Evolutionary conservation across 2,797 vertebrate species (phyloP).

Genomic region (Pangasius larnaudii): DNA sequence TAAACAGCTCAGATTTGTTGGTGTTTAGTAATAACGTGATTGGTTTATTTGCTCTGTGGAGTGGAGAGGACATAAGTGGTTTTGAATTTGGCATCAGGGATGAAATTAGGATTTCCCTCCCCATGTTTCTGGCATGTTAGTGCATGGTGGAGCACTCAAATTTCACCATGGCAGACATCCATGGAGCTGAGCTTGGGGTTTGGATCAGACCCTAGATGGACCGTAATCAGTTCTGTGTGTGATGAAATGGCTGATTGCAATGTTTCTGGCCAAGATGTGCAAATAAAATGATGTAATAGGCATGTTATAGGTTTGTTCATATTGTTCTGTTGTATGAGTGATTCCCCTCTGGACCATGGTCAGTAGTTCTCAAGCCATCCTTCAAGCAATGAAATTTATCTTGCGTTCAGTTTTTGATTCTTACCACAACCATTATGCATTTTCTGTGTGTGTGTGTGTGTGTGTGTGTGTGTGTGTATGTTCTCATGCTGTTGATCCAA

Average conservation of each 20-base stretch:
- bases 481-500: constrained; percentile 3
- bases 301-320: constrained; percentile 6
- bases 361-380: constrained; percentile 26
- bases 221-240: constrained; percentile 44
- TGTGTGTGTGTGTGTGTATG: neutral
- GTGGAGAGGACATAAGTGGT: constrained; percentile 22
- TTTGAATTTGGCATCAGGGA: constrained; percentile 47
- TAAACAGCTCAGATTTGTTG: constrained; percentile 19
- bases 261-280: constrained; percentile 29
- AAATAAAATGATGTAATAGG: constrained; percentile 38
- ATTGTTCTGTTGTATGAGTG: constrained; percentile 29
- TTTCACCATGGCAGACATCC: constrained; percentile 38
- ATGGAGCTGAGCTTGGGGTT: constrained; percentile 42
- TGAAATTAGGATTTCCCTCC: constrained; percentile 24
- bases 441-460: neutral
- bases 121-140: constrained; percentile 25
- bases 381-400: neutral
- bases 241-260: constrained; percentile 47
- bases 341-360: neutral
- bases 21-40: constrained; percentile 19
- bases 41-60: constrained; percentile 12
- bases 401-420: constrained; percentile 5
- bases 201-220: constrained; percentile 37
- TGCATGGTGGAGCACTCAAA: constrained; percentile 46
- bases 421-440: neutral